Evolutionary conservation across 2,113 vertebrate genomes (phyloP).

Genomic region (Sphyrna mokarran): DNA sequence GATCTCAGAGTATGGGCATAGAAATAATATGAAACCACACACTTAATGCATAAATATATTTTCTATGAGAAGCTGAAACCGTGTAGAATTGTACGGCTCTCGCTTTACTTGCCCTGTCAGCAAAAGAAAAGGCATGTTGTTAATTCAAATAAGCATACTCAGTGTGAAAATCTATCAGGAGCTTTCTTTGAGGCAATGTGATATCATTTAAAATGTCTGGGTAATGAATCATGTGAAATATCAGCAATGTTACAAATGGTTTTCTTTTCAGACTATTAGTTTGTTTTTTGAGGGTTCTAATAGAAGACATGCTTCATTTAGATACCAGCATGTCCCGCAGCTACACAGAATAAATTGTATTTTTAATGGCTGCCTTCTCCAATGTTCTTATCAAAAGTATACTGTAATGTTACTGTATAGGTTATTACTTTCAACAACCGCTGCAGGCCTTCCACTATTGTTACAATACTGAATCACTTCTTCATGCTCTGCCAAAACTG

Average conservation of each 20-base stretch:
- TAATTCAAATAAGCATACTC: slow-evolving; percentile 77
- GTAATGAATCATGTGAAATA: slow-evolving; percentile 99
- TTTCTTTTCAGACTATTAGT: slow-evolving; percentile 97
- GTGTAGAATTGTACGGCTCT: background rate
- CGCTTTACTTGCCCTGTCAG: slow-evolving; percentile 21
- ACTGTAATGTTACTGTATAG: slow-evolving; percentile 58
- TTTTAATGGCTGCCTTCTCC: slow-evolving; percentile 83
- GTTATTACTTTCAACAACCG: slow-evolving; percentile 64
- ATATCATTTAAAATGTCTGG: slow-evolving; percentile 94
- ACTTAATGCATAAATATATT: background rate
- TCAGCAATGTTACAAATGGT: slow-evolving; percentile 97
- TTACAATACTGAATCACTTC: slow-evolving; percentile 13
- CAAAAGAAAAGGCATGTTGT: slow-evolving; percentile 57
- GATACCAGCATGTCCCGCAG: slow-evolving; percentile 74
- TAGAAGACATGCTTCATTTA: slow-evolving; percentile 90
- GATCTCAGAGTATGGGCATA: background rate
- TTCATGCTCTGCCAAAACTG: background rate
- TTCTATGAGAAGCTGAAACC: background rate
- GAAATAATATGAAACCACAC: background rate
- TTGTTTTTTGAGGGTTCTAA: slow-evolving; percentile 99
- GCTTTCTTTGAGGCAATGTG: slow-evolving; percentile 72
- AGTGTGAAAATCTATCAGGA: slow-evolving; percentile 77
- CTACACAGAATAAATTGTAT: slow-evolving; percentile 85
- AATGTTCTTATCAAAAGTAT: slow-evolving; percentile 72
- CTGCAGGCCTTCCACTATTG: slow-evolving; percentile 45